These are phyloP conservation scores for Bujurquina vittata DNA, from an alignment of 2,113 vertebrate species.

Conservation along the genomic window DNA sequence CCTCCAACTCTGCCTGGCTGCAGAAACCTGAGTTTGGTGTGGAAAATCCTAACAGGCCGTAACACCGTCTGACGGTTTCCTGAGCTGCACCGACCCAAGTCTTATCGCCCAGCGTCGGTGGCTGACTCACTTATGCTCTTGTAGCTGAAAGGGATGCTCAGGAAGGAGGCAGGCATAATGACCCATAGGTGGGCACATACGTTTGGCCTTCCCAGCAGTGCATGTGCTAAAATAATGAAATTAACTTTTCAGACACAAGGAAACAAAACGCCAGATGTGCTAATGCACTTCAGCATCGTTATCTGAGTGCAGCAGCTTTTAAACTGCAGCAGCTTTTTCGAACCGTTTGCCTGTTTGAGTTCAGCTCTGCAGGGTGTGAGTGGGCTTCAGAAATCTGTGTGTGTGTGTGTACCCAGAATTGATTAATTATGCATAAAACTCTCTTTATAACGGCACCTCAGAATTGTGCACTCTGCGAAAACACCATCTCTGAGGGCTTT, in stretches of 20 bases:
- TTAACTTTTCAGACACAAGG: not conserved
- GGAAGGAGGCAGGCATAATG: not conserved
- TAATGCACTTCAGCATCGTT: not conserved
- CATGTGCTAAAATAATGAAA: not conserved
- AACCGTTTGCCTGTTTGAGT: not conserved
- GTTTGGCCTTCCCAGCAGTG: not conserved
- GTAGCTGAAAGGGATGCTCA: not conserved
- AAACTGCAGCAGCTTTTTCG: not conserved
- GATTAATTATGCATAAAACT: constrained; percentile 54
- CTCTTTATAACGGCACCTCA: constrained; percentile 18
- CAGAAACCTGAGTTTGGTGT: constrained; percentile 18
- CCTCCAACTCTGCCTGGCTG: constrained; percentile 34
- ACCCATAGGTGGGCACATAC: not conserved
- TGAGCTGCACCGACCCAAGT: not conserved
- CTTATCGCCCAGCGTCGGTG: not conserved
- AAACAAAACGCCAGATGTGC: constrained; percentile 7
- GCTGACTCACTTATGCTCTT: not conserved
- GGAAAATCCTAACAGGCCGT: not conserved
- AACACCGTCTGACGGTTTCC: not conserved
- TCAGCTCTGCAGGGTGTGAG: constrained; percentile 10
- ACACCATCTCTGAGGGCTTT: constrained; percentile 20
- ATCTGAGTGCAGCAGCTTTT: constrained; percentile 3
- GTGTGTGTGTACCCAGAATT: not conserved
- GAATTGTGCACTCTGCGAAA: constrained; percentile 29
- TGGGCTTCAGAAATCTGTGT: not conserved